phyloP scores from a whole-genome alignment of 2,113 vertebrate genomes.

The Charadrius vociferus region DNA sequence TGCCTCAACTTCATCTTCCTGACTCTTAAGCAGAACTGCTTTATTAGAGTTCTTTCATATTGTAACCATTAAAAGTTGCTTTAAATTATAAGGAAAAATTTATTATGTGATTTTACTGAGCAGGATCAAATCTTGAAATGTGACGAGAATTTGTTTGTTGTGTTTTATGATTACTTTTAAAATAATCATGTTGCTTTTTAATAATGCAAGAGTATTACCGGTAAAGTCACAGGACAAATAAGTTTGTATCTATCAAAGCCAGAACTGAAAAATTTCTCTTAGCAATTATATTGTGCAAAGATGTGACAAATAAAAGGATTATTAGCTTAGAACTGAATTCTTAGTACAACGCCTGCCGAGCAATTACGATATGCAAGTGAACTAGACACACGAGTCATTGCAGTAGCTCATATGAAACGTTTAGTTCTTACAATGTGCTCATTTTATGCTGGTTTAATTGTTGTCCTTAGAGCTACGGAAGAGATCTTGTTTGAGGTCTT shows the following conservation, averaged over 20 bases:
- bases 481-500: not conserved
- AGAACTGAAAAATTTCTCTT: not conserved
- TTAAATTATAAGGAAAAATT: not conserved
- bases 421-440: not conserved
- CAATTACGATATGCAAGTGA: not conserved
- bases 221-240: not conserved
- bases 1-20: not conserved
- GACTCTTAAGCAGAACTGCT: not conserved
- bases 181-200: not conserved
- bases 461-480: not conserved
- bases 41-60: not conserved
- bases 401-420: not conserved
- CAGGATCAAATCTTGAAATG: not conserved
- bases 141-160: not conserved
- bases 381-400: not conserved
- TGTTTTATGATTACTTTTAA: not conserved
- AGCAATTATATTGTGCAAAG: not conserved
- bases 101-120: not conserved
- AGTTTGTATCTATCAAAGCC: not conserved
- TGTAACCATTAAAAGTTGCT: not conserved
- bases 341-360: not conserved
- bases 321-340: not conserved
- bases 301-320: not conserved
- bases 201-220: not conserved
- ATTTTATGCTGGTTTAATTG: not conserved